Conservation (phyloP, 35 echinoderm and acorn worm genomes). For the Chiridota heheva region DNA sequence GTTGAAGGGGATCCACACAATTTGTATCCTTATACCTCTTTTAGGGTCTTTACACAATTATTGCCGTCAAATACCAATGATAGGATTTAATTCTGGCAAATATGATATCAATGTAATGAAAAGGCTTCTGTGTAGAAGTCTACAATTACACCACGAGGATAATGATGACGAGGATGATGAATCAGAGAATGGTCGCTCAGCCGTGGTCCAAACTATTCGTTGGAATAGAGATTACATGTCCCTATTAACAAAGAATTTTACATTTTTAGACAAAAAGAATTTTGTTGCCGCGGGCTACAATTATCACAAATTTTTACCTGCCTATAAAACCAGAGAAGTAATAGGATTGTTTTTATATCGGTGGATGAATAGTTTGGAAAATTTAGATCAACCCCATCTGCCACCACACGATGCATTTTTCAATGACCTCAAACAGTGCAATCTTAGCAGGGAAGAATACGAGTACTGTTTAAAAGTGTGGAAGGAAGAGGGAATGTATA, state of each 20-base stretch:
- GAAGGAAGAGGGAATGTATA: slow-evolving; percentile 20
- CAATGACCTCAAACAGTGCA: slow-evolving; percentile 38
- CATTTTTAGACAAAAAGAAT: slow-evolving; percentile 45
- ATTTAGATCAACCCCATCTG: slow-evolving; percentile 5
- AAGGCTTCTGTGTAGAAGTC: neutral
- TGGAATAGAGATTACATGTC: slow-evolving; percentile 1
- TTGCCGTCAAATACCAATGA: slow-evolving; percentile 30
- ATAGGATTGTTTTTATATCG: slow-evolving; percentile 50
- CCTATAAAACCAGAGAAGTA: slow-evolving; percentile 33
- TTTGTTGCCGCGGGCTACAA: too few species aligned
- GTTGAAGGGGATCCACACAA: neutral
- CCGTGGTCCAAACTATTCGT: slow-evolving; percentile 24
- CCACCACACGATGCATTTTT: slow-evolving; percentile 38
- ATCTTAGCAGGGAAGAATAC: slow-evolving; percentile 40
- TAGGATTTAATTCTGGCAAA: slow-evolving; percentile 55
- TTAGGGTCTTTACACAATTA: slow-evolving; percentile 14
- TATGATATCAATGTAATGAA: slow-evolving; percentile 60
- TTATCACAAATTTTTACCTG: slow-evolving; percentile 39
- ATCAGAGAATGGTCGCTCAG: neutral
- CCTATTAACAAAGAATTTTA: slow-evolving; percentile 27
- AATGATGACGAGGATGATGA: neutral
- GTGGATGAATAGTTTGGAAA: slow-evolving; percentile 37
- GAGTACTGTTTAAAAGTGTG: slow-evolving; percentile 44
- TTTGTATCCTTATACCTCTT: neutral
- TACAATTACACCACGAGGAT: too few species aligned